Evolutionary conservation across 1,140 invertebrate species (phyloP), one percentile per base, ranked within the genome.

Genomic region (Drosophila repletoides): DNA sequence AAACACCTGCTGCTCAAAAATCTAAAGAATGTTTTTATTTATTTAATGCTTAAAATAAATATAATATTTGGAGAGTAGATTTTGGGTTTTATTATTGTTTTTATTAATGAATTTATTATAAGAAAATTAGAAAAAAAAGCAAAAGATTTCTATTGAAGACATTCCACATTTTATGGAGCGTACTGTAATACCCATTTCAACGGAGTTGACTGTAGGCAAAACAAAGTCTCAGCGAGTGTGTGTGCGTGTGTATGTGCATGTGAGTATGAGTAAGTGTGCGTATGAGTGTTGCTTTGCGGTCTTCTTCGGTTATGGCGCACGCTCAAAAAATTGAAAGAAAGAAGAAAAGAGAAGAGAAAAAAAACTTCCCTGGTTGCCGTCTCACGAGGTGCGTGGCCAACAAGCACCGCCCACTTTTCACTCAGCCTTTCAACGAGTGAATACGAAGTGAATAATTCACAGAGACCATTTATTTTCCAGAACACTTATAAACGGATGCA

Each of bases 321-420:
- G 75, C 84, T 83, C 81, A 38, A 53, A 66, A 63, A n/a, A n/a
- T n/a, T 43, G 6, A 19, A 33, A 21, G 28, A 46, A 53, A 41
- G 40, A 68, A 51, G 28, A 34, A 52, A 24, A 22, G n/a, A 24
- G 5, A 22, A 5, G 22, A 51, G 59, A 67, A 67, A 5, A 31
- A 51, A 65, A 67, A 67, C 55, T 38, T 17, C 64, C 64, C 64
- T 67, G 22, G 24, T 36, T n/a, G n/a, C n/a, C 64, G 40, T 46
- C 40, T 38, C 45, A 3, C 38, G 17, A 41, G 26, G 55, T 66
- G 63, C 63, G 58, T 74, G 46, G 72, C 66, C 26, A 34, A 31
- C 33, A 76, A 74, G 72, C 60, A 70, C 71, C 83, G 84, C 84
- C 83, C 63, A 83, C 64, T 77, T 88, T 88, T 83, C 83, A 83